Percentiles rank a stretch among this genome's conserved stretches.
Evolutionary conservation across 92 coral and sea anemone genomes (phyloP).

Genomic region (Zoanthus sociatus): DNA sequence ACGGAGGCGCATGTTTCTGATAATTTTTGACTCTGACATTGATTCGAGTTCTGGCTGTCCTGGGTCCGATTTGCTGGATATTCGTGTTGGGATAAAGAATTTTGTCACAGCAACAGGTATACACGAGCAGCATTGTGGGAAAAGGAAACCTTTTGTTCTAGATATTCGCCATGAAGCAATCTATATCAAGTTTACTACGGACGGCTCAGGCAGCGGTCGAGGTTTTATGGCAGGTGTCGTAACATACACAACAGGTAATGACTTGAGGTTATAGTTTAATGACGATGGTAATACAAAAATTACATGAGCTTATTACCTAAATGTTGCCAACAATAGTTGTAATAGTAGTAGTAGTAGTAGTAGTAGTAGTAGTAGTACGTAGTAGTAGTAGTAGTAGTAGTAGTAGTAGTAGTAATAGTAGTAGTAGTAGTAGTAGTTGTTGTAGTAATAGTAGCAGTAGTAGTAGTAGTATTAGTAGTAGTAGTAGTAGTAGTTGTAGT

Average conservation of each 20-base stretch:
- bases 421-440: no score
- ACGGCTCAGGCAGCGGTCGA: not conserved
- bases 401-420: no score
- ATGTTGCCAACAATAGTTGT: no score
- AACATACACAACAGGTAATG: not conserved
- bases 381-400: no score
- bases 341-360: not conserved
- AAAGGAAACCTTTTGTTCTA: slow-evolving; percentile 11
- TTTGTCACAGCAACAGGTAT: slow-evolving; percentile 4
- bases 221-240: slow-evolving; percentile 32
- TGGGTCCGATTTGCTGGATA: slow-evolving; percentile 23
- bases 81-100: slow-evolving; percentile 11
- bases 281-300: no score
- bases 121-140: slow-evolving; percentile 34
- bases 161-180: slow-evolving; percentile 7
- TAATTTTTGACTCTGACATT: slow-evolving; percentile 28
- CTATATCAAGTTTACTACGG: slow-evolving; percentile 26
- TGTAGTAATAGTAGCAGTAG: no score
- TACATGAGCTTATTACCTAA: no score
- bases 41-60: slow-evolving; percentile 20
- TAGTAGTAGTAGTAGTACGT: no score
- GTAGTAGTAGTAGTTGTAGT: no score
- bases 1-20: slow-evolving; percentile 20
- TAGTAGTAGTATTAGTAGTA: not conserved
- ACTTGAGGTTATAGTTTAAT: not conserved